Percentiles rank a stretch among this genome's conserved stretches.
Conservation (phyloP, 1,140 invertebrate species). For the Neodiprion virginianus region DNA sequence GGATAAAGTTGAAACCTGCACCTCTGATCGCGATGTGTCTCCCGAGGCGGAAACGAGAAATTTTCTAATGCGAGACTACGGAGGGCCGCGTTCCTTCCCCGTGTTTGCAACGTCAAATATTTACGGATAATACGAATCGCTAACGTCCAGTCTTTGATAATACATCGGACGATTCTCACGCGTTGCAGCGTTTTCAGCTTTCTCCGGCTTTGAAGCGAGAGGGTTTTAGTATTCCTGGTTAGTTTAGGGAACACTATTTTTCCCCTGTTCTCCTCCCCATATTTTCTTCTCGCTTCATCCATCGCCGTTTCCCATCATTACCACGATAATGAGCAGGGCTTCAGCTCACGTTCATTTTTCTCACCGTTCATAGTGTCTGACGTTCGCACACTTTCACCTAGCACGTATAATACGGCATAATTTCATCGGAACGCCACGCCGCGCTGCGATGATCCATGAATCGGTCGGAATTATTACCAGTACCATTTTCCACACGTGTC, state of each 20-base stretch:
- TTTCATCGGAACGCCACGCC: no score
- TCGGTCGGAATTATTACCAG: no score
- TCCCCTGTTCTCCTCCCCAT: neutral
- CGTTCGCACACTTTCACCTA: conserved; percentile 31
- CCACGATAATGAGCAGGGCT: neutral
- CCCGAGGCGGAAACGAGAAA: neutral
- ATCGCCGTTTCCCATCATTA: neutral
- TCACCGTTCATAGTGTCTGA: neutral
- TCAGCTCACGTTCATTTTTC: conserved; percentile 1
- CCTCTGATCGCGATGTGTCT: neutral
- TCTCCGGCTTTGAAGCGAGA: neutral
- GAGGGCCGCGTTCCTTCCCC: neutral
- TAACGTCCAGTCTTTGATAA: neutral
- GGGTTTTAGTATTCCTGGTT: neutral
- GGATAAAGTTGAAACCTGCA: neutral
- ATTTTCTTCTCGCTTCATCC: neutral
- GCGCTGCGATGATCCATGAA: no score
- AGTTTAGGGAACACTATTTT: neutral
- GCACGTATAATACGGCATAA: conserved; percentile 13
- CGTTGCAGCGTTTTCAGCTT: neutral
- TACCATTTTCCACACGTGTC: no score
- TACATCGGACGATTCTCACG: neutral
- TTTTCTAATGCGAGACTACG: neutral
- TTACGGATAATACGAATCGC: neutral
- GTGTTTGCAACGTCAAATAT: neutral